phyloP scores from a whole-genome alignment of 2,113 vertebrate species.

The Triplophysa rosa region DNA sequence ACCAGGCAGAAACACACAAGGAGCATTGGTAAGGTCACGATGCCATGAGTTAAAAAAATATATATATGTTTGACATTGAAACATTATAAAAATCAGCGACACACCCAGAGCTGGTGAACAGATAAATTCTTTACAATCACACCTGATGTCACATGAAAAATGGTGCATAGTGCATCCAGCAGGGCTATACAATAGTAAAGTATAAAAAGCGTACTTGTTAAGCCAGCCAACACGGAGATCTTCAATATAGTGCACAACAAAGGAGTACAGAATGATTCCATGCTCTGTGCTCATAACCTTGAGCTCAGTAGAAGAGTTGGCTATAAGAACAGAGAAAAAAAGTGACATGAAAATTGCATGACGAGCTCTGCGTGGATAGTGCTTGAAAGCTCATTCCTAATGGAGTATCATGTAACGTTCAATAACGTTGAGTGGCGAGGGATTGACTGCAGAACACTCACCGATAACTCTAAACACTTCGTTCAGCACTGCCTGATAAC shows the following conservation, averaged over 20 bases:
- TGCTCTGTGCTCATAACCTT: slow-evolving; percentile 90
- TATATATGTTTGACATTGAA: neutral
- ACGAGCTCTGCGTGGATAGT: neutral
- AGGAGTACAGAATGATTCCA: slow-evolving; percentile 89
- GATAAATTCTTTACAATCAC: neutral
- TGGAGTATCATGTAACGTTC: slow-evolving; percentile 10
- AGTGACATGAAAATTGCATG: neutral
- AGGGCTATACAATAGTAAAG: too few species aligned
- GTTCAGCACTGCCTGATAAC: slow-evolving; percentile 89
- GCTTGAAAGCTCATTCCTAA: neutral
- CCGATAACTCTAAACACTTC: slow-evolving; percentile 94
- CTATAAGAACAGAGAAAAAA: slow-evolving; percentile 68
- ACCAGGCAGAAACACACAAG: slow-evolving; percentile 44
- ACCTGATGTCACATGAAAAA: neutral
- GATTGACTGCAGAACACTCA: slow-evolving; percentile 68
- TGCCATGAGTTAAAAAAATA: neutral
- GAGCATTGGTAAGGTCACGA: neutral
- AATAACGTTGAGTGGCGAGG: slow-evolving; percentile 4
- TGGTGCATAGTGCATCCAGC: neutral
- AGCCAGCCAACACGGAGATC: slow-evolving; percentile 88
- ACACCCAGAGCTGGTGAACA: neutral
- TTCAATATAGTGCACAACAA: slow-evolving; percentile 83
- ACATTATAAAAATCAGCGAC: neutral
- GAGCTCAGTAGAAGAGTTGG: slow-evolving; percentile 86
- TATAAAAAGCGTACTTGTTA: slow-evolving; percentile 81